Evolutionary conservation across 1,140 invertebrate species (phyloP), one percentile per base, ranked within the genome.

Genomic region (Phymastichus coffea): DNA sequence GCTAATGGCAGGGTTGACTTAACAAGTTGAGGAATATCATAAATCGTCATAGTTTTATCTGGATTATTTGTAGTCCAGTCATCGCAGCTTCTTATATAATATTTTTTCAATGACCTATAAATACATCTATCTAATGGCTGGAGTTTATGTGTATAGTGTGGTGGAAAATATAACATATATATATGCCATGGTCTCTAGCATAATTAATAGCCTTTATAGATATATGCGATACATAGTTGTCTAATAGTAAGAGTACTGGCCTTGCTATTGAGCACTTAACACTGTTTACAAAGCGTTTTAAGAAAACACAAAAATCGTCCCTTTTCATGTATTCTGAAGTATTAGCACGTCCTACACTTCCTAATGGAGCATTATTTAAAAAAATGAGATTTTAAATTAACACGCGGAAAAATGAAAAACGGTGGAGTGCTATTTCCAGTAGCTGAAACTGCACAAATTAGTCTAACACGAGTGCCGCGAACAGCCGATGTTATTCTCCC

Each of bases 381-480:
- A 70, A 65, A 51, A 26, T 62, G 30, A 28, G 60, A 73, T 46
- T 72, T 64, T 33, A 67, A 40, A 20, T 53, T 53, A 12, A 22
- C 60, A 28, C 75, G 41, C 1, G 73, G 73, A 46, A 60, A 76
- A 67, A 52, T 67, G 40, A 65, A 73, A 65, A 48, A 67, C 35
- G 74, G 75, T 26, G 74, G 74, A 43, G 72, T 68, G 25, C 56
- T 40, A 55, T 73, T 74, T 57, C 75, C 73, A 41, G 65, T 55
- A 60, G 69, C 78, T 73, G 63, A 75, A 22, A 71, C 63, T 53
- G 57, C 63, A 55, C 53, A 63, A 15, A 57, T 64, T 33, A 72
- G 40, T 19, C 77, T 82, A n/a, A 78, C 74, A 26, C 77, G 65
- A 28, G 63, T 66, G 19, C 78, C 74, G 60, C 72, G 49, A 65